Conservation (phyloP, 2,113 vertebrate species). For the Ancistrus triradiatus region DNA sequence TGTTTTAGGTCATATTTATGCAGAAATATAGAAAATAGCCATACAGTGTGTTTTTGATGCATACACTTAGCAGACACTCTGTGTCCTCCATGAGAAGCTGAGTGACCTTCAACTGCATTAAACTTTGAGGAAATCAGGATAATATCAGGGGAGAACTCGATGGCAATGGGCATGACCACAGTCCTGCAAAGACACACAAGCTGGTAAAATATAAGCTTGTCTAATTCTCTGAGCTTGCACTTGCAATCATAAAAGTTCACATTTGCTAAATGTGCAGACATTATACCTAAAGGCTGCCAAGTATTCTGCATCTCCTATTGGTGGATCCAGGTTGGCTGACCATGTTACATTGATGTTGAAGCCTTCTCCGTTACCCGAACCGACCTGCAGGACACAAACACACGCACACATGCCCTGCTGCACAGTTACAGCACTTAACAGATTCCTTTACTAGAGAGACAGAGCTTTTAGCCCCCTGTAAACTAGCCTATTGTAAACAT, state of each 20-base stretch:
- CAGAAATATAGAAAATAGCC: no score
- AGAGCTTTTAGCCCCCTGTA: no score
- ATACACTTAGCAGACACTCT: slow-evolving; percentile 92
- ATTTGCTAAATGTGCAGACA: neutral
- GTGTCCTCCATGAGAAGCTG: slow-evolving; percentile 80
- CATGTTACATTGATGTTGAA: slow-evolving; percentile 91
- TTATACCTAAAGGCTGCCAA: slow-evolving; percentile 88
- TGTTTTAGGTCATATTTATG: no score
- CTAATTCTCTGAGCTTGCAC: neutral
- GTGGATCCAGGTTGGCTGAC: slow-evolving; percentile 81
- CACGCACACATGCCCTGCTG: neutral
- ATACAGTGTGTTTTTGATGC: neutral
- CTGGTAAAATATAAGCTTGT: no score
- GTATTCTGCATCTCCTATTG: slow-evolving; percentile 92
- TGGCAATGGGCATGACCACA: slow-evolving; percentile 90
- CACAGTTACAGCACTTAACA: no score
- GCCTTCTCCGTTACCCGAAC: slow-evolving; percentile 76
- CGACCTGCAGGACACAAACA: slow-evolving; percentile 71
- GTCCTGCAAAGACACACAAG: slow-evolving; percentile 64
- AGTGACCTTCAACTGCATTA: slow-evolving; percentile 84
- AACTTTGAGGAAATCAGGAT: slow-evolving; percentile 92
- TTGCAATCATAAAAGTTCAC: neutral
- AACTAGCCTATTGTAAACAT: no score
- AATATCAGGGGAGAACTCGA: slow-evolving; percentile 85
- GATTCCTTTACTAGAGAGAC: no score